Conservation (phyloP, 2,888 invertebrate genomes). For the Branchipolynoe longqiensis region DNA sequence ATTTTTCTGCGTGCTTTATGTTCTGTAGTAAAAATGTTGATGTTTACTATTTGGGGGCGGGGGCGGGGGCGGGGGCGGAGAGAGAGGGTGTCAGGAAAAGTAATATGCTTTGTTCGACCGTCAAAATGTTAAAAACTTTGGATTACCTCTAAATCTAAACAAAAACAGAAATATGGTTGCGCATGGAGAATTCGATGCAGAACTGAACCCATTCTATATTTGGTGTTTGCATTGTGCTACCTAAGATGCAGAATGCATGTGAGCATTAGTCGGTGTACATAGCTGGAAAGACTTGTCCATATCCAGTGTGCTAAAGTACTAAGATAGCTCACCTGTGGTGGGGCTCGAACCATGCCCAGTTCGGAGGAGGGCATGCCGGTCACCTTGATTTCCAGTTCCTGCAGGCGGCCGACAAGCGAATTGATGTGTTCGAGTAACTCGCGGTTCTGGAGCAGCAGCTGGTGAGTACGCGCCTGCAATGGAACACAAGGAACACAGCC, state of each 20-base stretch:
- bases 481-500: too few relatives aligned
- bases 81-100: too few relatives aligned
- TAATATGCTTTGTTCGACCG: too few relatives aligned
- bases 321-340: conserved; percentile 68
- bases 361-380: conserved; percentile 66
- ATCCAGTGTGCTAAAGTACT: too few relatives aligned
- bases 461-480: conserved; percentile 91
- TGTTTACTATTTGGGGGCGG: too few relatives aligned
- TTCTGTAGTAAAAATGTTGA: too few relatives aligned
- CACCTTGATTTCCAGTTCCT: conserved; percentile 87
- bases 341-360: conserved; percentile 64
- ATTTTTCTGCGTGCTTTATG: too few relatives aligned
- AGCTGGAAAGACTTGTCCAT: not conserved
- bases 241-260: not conserved
- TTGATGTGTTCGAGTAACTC: conserved; percentile 97
- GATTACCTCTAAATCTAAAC: too few relatives aligned
- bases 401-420: conserved; percentile 92
- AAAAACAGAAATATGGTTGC: not conserved
- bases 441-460: conserved; percentile 95
- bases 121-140: too few relatives aligned
- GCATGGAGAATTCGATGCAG: too few relatives aligned
- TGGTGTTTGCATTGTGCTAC: not conserved
- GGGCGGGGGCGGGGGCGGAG: too few relatives aligned
- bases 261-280: not conserved
- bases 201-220: not conserved